A percentile compares a stretch with the other conserved stretches of the same genome.
These are phyloP conservation scores for Clistopyga incitator DNA, from an alignment of 2,888 invertebrate genomes.

Conservation along the genomic window DNA sequence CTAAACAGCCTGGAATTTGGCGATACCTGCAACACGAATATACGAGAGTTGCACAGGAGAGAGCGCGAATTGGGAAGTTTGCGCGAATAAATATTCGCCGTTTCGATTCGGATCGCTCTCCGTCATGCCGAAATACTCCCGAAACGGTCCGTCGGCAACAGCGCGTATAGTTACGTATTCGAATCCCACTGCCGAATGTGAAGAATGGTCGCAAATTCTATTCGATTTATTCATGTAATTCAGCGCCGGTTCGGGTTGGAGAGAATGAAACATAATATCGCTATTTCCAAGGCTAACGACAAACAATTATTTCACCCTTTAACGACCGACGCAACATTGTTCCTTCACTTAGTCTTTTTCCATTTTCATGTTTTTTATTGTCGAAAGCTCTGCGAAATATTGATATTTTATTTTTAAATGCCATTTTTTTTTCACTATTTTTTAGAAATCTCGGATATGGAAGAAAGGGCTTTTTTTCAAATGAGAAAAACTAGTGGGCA, in stretches of 20 bases:
- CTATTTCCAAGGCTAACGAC: neutral
- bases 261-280: neutral
- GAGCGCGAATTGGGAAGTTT: neutral
- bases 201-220: constrained; percentile 10
- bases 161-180: neutral
- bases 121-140: neutral
- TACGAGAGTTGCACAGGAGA: neutral
- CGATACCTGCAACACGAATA: neutral
- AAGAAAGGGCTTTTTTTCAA: no score
- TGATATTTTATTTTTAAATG: no score
- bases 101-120: neutral
- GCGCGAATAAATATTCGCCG: neutral
- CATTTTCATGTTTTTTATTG: neutral
- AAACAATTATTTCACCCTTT: neutral
- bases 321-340: neutral
- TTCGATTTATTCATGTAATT: constrained; percentile 16
- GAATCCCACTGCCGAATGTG: neutral
- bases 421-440: no score
- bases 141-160: neutral
- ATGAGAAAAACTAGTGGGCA: no score
- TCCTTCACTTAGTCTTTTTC: neutral
- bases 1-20: constrained; percentile 6
- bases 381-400: no score
- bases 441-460: no score
- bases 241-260: neutral